Base-by-base conservation (phyloP, 2,797 vertebrate genomes). In the Galagoides demidoff region DNA sequence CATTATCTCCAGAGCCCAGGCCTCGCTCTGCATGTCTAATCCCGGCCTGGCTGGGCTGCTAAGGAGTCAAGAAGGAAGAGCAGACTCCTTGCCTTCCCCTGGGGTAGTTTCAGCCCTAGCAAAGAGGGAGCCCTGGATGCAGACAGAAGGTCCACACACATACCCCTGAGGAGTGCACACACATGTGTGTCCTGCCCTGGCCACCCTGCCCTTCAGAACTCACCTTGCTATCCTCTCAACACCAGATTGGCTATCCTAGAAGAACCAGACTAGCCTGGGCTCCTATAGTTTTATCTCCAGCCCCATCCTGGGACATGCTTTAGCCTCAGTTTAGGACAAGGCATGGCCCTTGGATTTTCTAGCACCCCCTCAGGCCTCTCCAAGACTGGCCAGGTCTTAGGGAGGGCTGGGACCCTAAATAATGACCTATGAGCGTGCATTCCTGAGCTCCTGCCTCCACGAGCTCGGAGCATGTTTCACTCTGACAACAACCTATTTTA, bases 11-110 rank as follows among this genome's bases (percentile, higher is more conserved):
- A 0, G 27, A 1, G 43, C 71, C 74, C 96, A 89, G 97, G 89
- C 92, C 88, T 68, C 39, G 81, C 27, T 88, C 71, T n/a, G 64
- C 68, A 37, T 49, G 66, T 55, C 61, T 82, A 89, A 90, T 37
- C 52, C 83, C 27, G 12, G 90, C 25, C 22, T 0, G 13, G 19
- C 6, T 9, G 0, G 16, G 68, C 39, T 17, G 25, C 49, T 0
- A 25, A n/a, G 25, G 49, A 17, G 39, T 10, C 11, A 1, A 5
- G 34, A 16, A 25, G 27, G 31, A 55, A 82, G 61, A 37, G 16
- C 34, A 57, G 27, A 11, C 43, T 17, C 61, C 43, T 37, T 7
- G 45, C 37, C n/a, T 45, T 57, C 23, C 63, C 5, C 57, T 37
- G 12, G 2, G 11, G 45, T 81, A 22, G 83, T 87, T 63, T 64